Evolutionary conservation across 2,113 vertebrate genomes (phyloP).

Genomic region (zebrafish (Danio rerio)): DNA sequence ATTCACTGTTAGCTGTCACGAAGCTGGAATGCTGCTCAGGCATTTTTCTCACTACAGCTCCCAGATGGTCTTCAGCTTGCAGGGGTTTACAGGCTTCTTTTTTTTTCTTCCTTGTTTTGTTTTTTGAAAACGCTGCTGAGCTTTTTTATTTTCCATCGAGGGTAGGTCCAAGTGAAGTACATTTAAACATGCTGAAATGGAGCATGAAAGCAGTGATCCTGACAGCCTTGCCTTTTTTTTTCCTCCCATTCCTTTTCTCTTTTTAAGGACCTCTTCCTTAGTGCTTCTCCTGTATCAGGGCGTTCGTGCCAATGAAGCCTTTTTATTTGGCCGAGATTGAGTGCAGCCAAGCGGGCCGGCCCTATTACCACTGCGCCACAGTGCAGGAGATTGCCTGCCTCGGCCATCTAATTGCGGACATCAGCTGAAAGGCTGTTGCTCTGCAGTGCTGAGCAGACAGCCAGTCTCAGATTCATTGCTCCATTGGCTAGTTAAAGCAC

Average conservation of each 20-base stretch:
- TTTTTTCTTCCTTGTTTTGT: neutral
- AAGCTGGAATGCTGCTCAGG: conserved; percentile 46
- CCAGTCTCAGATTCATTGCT: conserved; percentile 65
- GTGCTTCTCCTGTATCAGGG: conserved; percentile 73
- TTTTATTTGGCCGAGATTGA: conserved; percentile 84
- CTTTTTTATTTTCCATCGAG: conserved; percentile 12
- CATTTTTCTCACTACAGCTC: conserved; percentile 42
- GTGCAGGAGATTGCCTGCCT: conserved; percentile 81
- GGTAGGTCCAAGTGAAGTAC: neutral
- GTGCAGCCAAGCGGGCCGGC: conserved; percentile 80
- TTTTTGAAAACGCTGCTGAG: conserved; percentile 37
- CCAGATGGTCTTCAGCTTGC: conserved; percentile 47
- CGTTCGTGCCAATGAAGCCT: conserved; percentile 79
- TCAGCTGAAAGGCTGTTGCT: conserved; percentile 70
- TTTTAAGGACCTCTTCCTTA: conserved; percentile 69
- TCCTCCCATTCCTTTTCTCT: conserved; percentile 53
- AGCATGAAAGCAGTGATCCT: conserved; percentile 32
- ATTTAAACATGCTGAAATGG: conserved; percentile 14
- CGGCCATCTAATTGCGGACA: conserved; percentile 58
- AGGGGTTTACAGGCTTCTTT: conserved; percentile 38
- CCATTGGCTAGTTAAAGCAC: conserved; percentile 66
- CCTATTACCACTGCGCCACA: conserved; percentile 69
- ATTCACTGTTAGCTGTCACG: conserved; percentile 51
- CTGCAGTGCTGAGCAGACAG: conserved; percentile 47
- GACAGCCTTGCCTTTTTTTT: conserved; percentile 54